Evolutionary conservation across 1,140 invertebrate genomes (phyloP).

Genomic region (Bombus terrestris): DNA sequence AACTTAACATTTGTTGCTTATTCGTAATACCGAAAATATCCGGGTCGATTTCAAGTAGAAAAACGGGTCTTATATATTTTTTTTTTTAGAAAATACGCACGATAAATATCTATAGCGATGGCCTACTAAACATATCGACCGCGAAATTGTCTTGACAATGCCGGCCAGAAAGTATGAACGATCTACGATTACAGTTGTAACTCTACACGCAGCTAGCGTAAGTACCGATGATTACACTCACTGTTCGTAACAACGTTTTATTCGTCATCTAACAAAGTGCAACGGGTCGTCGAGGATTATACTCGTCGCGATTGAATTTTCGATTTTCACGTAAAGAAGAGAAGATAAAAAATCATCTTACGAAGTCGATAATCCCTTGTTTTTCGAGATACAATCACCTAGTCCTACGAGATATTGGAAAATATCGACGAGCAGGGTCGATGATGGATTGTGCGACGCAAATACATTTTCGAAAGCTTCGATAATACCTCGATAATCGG

Average conservation of each 20-base stretch:
- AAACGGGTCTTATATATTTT: background rate
- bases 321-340: background rate
- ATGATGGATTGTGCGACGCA: slow-evolving; percentile 64
- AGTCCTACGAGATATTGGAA: slow-evolving; percentile 15
- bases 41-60: slow-evolving; percentile 1
- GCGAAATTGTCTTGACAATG: background rate
- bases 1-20: background rate
- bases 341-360: background rate
- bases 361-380: background rate
- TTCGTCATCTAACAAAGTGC: background rate
- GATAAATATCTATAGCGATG: background rate
- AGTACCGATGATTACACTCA: background rate
- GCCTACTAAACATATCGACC: background rate
- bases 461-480: slow-evolving; percentile 42
- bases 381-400: slow-evolving; percentile 5
- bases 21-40: background rate
- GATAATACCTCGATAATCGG: background rate
- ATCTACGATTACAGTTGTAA: slow-evolving; percentile 20
- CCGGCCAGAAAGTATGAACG: background rate
- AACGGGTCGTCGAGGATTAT: background rate
- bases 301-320: background rate
- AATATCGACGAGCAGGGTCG: slow-evolving; percentile 45
- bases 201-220: background rate
- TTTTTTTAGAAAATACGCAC: slow-evolving; percentile 15
- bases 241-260: background rate